Conservation (phyloP, 1,140 invertebrate genomes). For the Drosophila lacertosa region DNA sequence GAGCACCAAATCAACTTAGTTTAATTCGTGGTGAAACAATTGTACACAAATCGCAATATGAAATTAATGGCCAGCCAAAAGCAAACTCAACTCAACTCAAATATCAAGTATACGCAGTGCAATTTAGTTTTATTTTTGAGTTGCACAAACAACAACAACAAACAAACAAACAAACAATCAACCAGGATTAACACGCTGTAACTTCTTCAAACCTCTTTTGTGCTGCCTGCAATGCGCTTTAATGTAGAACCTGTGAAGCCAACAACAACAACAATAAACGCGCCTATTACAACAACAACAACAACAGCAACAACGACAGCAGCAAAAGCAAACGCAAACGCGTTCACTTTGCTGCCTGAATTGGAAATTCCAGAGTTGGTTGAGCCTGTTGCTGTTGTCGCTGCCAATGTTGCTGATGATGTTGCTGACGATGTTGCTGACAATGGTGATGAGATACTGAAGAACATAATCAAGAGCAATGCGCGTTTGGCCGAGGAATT, state of each 20-base stretch:
- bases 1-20: no score
- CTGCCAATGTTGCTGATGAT: conserved; percentile 17
- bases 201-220: conserved; percentile 80
- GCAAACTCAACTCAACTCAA: no score
- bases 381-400: conserved; percentile 16
- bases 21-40: conserved; percentile 2
- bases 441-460: conserved; percentile 64
- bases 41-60: conserved; percentile 66
- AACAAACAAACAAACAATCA: no score
- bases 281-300: conserved; percentile 7
- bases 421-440: conserved; percentile 23
- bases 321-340: conserved; percentile 74
- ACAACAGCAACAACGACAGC: conserved; percentile 30
- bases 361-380: conserved; percentile 36
- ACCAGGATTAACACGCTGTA: conserved; percentile 77
- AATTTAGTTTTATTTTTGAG: conserved; percentile 62
- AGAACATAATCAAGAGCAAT: conserved; percentile 75
- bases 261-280: conserved; percentile 9
- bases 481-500: conserved; percentile 68
- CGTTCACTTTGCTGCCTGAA: conserved; percentile 75
- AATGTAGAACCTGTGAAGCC: conserved; percentile 54
- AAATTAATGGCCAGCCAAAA: conserved; percentile 63
- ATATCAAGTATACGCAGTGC: conserved; percentile 24
- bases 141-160: conserved; percentile 50
- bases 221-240: conserved; percentile 61